Percentiles rank a stretch among this genome's conserved stretches.
Conservation (phyloP, 2,888 invertebrate species). For the Saturnia japonica region DNA sequence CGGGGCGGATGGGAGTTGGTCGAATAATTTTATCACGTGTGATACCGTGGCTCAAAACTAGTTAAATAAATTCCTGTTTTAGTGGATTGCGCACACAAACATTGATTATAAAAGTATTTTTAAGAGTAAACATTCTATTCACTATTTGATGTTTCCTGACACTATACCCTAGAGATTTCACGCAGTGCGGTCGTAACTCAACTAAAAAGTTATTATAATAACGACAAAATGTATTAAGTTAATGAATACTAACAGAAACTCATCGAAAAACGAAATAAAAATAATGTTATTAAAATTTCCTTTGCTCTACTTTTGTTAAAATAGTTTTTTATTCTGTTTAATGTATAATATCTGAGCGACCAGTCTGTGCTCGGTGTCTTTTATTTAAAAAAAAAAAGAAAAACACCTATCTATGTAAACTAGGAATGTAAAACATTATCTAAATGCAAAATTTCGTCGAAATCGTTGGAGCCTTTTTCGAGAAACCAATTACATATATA, state of each 20-base stretch:
- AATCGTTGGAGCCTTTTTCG: too few relatives aligned
- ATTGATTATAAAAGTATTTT: neutral
- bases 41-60: too few relatives aligned
- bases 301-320: neutral
- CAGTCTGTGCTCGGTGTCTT: too few relatives aligned
- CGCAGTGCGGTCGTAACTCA: neutral
- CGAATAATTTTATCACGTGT: neutral
- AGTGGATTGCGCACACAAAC: neutral
- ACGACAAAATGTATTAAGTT: constrained; percentile 2
- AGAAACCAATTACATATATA: too few relatives aligned
- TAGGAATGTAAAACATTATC: too few relatives aligned
- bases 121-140: neutral
- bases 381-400: too few relatives aligned
- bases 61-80: neutral
- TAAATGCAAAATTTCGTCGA: too few relatives aligned
- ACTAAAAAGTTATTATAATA: constrained; percentile 5
- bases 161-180: neutral
- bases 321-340: neutral
- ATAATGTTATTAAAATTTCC: neutral
- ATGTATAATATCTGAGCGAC: too few relatives aligned
- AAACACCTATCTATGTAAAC: too few relatives aligned
- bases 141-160: constrained; percentile 3
- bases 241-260: neutral
- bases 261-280: neutral
- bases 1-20: neutral